A percentile compares a stretch with the other conserved stretches of the same genome.
Conservation (phyloP, 2,113 vertebrate genomes). For the Oostethus manadensis region DNA sequence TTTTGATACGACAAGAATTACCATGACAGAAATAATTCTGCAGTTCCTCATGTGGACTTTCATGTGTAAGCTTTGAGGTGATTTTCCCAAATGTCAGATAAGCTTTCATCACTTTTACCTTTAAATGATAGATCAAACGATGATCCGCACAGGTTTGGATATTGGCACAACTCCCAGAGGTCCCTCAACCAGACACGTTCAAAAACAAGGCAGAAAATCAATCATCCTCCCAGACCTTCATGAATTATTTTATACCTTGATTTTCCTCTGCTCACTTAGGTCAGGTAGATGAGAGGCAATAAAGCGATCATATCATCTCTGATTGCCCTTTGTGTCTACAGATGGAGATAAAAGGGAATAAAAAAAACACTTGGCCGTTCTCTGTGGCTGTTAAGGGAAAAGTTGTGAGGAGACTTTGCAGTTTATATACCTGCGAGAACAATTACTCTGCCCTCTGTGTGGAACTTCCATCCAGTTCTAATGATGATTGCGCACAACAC, state of each 20-base stretch:
- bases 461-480: not conserved
- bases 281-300: conserved; percentile 34
- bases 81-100: not conserved
- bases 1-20: not conserved
- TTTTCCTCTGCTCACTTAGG: conserved; percentile 25
- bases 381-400: not conserved
- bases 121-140: conserved; percentile 58
- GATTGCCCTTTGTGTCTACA: conserved; percentile 18
- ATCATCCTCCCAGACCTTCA: conserved; percentile 39
- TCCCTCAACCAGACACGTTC: not conserved
- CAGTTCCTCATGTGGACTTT: conserved; percentile 14
- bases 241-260: conserved; percentile 44
- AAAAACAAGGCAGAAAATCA: conserved; percentile 51
- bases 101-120: conserved; percentile 24
- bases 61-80: conserved; percentile 6
- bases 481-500: too few species aligned
- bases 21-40: not conserved
- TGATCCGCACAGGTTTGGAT: conserved; percentile 39
- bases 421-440: not conserved
- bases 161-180: conserved; percentile 15
- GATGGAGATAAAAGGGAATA: conserved; percentile 21
- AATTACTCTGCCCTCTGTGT: not conserved
- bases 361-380: not conserved
- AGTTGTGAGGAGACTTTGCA: not conserved
- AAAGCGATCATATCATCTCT: conserved; percentile 6